Percentiles rank a stretch among this genome's conserved stretches.
Conservation (phyloP, 2,797 vertebrate species). For the Hyperoplus lanceolatus region DNA sequence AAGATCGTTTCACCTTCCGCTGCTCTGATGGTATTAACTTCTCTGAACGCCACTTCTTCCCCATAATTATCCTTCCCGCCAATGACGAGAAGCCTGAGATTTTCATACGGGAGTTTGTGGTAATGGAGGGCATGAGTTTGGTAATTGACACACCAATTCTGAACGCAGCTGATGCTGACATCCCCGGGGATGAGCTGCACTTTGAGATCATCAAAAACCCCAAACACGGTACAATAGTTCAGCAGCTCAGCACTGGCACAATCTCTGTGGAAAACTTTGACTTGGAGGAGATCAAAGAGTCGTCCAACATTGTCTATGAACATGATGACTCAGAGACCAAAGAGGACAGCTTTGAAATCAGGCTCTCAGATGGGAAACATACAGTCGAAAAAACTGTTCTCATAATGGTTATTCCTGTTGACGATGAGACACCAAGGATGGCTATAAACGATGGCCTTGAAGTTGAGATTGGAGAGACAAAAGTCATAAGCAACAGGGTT, state of each 20-base stretch:
- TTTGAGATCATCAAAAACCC: conserved; percentile 90
- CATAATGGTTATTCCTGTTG: conserved; percentile 89
- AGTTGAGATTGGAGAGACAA: conserved; percentile 89
- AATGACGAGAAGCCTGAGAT: conserved; percentile 92
- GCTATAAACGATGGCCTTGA: conserved; percentile 89
- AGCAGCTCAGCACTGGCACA: conserved; percentile 87
- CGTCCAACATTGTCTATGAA: conserved; percentile 90
- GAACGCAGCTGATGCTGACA: conserved; percentile 87
- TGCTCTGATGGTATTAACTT: conserved; percentile 92
- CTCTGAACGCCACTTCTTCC: conserved; percentile 89
- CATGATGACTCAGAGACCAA: conserved; percentile 92
- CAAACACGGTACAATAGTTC: conserved; percentile 87
- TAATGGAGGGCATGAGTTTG: conserved; percentile 93
- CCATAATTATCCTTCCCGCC: conserved; percentile 88
- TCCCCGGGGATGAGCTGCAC: conserved; percentile 86
- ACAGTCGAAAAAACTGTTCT: conserved; percentile 86
- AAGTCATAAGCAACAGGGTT: conserved; percentile 86
- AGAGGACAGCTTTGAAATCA: conserved; percentile 90
- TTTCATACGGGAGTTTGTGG: conserved; percentile 88
- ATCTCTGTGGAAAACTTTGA: conserved; percentile 84
- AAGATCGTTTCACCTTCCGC: conserved; percentile 90
- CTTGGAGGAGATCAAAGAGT: conserved; percentile 89
- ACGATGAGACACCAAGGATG: conserved; percentile 91
- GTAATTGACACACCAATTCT: conserved; percentile 90
- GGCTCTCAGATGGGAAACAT: conserved; percentile 89